Base-by-base conservation (phyloP, 2,888 invertebrate genomes). In the Mythimna lalbum region DNA sequence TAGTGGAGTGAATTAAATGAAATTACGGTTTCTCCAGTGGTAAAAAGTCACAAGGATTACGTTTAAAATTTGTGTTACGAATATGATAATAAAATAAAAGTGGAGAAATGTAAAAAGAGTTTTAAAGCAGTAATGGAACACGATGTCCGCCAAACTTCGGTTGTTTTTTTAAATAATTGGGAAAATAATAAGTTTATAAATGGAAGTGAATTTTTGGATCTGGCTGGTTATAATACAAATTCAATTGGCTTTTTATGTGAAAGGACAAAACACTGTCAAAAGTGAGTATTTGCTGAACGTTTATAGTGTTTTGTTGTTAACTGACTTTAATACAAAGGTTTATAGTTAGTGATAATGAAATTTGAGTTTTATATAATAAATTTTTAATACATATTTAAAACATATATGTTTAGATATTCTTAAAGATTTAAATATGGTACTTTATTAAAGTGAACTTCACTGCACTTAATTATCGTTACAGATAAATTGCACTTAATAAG, bases 181-280 rank as follows among this genome's bases (percentile, higher is more conserved):
- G 63, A 81, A 87, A 80, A 57, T 72, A 73, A 87, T 88, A 86
- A 80, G 88, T 92, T 89, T 86, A 94, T 95, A 95, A 95, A 95
- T 95, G 95, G 95, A 95, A 91, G 94, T 95, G 92, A 92, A 93
- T 86, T 90, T 92, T 88, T 93, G 92, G 93, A 91, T 86, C 84
- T 91, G 83, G 85, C 82, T 94, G 70, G 88, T 94, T 75, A 81
- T 94, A 84, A 84, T 90, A 81, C 90, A 90, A 80, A 81, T 91
- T 77, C 89, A 90, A 74, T 89, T 92, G 84, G 88, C 81, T 71
- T 85, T 88, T 81, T 85, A 78, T 85, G 91, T 89, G 76, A 89
- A 85, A 61, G 93, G 91, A 84, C 89, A 94, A 76, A 89, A 90
- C 49, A 82, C 87, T 59, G 85, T 76, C 74, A 93, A 92, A 89